Evolutionary conservation across 1,140 invertebrate species (phyloP), one percentile per base, ranked within the genome.

Genomic region (Eciton burchellii): DNA sequence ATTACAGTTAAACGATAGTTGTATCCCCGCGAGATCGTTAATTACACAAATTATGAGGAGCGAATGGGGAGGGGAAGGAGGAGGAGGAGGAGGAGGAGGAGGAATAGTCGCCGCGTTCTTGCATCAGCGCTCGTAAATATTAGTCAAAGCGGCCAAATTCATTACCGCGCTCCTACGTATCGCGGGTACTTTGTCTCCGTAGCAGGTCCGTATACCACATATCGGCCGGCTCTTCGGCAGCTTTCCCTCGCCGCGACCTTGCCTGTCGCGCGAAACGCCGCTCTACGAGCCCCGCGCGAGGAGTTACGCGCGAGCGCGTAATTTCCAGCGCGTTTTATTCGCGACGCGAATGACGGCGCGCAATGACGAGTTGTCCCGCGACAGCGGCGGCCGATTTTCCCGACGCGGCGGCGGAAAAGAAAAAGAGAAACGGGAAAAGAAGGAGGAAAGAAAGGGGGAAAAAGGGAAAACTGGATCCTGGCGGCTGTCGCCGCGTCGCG

Each of bases 91-190:
- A 4, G 3, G 6, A 0, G 14, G 6, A 8, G 43, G 3, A 14
- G 5, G 5, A 26, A 71, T 77, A 83, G 79, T 83, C 73, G 56
- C 47, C 35, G 62, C 76, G 47, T 70, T 71, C 63, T 71, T 81
- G 45, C 73, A 16, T 60, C 70, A 57, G 29, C 57, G 76, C 14
- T 84, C 81, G 57, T 85, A 83, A 83, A 85, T 68, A 70, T 49
- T 70, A 54, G 47, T 56, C 66, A 72, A 73, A 62, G 57, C 68
- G 81, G 77, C 74, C n/a, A n/a, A 59, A 86, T 88, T 81, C 71
- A 84, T 87, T 85, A 79, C 26, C 68, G 60, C 19, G 49, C 47
- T 65, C 19, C 14, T 68, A 73, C 54, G 14, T 54, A 21, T 45
- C 56, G 56, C 29, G 26, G 56, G 68, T 62, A 76, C n/a, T 84